Evolutionary conservation across 1,140 invertebrate genomes (phyloP).

Genomic region (Apis mellifera): DNA sequence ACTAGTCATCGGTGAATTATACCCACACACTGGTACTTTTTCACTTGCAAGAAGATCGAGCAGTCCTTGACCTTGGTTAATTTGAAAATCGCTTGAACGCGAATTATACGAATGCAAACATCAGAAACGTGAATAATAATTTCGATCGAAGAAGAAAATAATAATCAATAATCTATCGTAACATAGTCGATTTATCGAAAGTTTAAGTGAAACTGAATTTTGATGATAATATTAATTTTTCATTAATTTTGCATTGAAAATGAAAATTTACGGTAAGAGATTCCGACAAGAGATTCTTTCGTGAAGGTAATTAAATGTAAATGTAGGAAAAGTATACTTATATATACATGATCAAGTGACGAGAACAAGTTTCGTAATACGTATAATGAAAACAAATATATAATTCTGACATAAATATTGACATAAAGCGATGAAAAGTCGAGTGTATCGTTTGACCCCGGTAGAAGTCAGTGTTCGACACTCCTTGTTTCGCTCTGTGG

Average conservation of each 20-base stretch:
- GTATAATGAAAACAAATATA: background rate
- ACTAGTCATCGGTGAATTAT: constrained; percentile 41
- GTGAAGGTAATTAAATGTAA: background rate
- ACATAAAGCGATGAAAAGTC: constrained; percentile 6
- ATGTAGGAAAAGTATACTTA: too few relatives aligned
- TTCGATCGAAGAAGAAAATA: background rate
- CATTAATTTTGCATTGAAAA: too few relatives aligned
- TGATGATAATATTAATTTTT: too few relatives aligned
- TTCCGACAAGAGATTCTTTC: background rate
- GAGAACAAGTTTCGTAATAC: background rate
- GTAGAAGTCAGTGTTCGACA: background rate
- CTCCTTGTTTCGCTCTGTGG: background rate
- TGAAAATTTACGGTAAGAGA: background rate
- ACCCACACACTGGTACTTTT: background rate
- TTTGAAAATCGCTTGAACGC: constrained; percentile 22
- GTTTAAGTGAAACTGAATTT: too few relatives aligned
- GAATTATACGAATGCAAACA: background rate
- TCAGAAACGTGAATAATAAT: background rate
- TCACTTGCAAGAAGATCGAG: constrained; percentile 24
- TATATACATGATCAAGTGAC: background rate
- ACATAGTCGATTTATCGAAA: too few relatives aligned
- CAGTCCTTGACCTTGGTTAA: constrained; percentile 36
- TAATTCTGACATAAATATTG: background rate
- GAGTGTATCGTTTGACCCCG: background rate
- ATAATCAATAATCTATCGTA: background rate